A percentile compares a stretch with the other conserved stretches of the same genome.
Conservation (phyloP, 2,888 invertebrate species). For the Crematogaster levior region DNA sequence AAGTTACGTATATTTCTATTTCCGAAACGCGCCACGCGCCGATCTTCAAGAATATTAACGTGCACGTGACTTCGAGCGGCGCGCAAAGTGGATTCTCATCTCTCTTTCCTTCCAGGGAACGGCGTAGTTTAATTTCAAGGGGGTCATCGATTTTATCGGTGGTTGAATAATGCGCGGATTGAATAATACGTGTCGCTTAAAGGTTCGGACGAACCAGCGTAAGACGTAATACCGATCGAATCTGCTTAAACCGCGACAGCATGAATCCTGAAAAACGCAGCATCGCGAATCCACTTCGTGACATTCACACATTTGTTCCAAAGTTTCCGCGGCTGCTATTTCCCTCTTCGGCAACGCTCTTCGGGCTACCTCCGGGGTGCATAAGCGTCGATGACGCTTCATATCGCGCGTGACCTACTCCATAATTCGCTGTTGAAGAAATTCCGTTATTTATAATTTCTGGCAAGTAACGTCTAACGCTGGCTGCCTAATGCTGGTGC, state of each 20-base stretch:
- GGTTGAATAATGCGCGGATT: background rate
- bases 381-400: constrained; percentile 69
- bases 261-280: background rate
- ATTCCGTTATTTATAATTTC: constrained; percentile 84
- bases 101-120: background rate
- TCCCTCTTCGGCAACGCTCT: background rate
- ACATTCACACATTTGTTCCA: background rate
- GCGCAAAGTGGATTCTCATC: background rate
- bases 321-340: background rate
- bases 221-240: background rate
- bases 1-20: constrained; percentile 56
- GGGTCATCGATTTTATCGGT: constrained; percentile 38
- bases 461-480: constrained; percentile 80
- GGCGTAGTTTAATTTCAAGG: constrained; percentile 55
- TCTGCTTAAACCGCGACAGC: background rate
- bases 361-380: constrained; percentile 10
- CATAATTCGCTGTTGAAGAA: constrained; percentile 75
- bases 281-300: background rate
- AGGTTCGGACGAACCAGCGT: constrained; percentile 20
- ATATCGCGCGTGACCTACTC: constrained; percentile 75
- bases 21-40: constrained; percentile 64
- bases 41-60: constrained; percentile 69
- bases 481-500: constrained; percentile 79
- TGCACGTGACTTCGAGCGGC: background rate
- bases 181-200: constrained; percentile 18